These are phyloP conservation scores for Lemur catta DNA, from an alignment of 2,797 vertebrate genomes.

Conservation along the genomic window DNA sequence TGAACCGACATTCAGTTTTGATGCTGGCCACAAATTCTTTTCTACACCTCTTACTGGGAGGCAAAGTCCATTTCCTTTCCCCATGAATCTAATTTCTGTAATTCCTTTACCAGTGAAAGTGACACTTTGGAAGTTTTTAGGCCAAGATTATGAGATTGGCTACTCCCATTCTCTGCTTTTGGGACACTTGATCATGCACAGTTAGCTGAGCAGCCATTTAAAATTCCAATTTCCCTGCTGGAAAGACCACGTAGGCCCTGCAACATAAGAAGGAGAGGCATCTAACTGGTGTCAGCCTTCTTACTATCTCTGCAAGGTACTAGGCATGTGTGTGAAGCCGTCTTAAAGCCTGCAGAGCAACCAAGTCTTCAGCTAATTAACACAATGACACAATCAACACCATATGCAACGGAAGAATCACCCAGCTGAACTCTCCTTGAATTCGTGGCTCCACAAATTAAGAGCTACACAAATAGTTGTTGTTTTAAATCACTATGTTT, in stretches of 20 bases:
- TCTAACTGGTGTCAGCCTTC: not conserved
- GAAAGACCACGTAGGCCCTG: not conserved
- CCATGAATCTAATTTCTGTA: not conserved
- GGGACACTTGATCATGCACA: not conserved
- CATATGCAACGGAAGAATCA: not conserved
- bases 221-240: not conserved
- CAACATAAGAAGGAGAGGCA: not conserved
- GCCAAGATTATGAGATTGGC: not conserved
- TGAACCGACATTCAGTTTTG: not conserved
- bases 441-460: not conserved
- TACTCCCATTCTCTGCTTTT: not conserved
- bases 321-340: rapidly evolving
- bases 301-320: not conserved
- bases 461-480: not conserved
- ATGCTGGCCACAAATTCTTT: not conserved
- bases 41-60: not conserved
- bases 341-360: not conserved
- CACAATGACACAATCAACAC: rapidly evolving
- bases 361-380: not conserved
- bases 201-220: not conserved
- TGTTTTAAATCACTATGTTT: not conserved
- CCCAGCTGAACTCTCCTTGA: not conserved
- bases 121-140: not conserved
- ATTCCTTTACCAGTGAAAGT: not conserved
- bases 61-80: not conserved